These are phyloP conservation scores for Gopherus flavomarginatus DNA, from an alignment of 2,113 vertebrate species.

Conservation along the genomic window DNA sequence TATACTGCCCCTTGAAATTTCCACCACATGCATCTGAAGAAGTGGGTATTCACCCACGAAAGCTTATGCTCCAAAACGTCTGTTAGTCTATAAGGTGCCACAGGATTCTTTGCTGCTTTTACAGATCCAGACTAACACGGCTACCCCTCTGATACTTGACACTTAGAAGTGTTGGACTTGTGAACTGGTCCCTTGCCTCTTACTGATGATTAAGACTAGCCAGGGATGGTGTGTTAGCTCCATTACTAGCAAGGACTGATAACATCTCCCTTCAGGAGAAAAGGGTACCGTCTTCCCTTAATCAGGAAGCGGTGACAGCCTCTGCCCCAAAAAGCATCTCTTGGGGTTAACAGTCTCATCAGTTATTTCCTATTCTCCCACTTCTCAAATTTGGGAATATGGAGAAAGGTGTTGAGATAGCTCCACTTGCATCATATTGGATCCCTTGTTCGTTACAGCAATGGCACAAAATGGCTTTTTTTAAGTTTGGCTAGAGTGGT, in stretches of 20 bases:
- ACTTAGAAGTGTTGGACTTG: too few relatives aligned
- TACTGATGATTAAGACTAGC: neutral
- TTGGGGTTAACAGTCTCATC: neutral
- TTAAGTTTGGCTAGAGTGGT: neutral
- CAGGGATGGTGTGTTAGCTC: neutral
- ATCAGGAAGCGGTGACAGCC: too few relatives aligned
- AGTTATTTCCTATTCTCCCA: neutral
- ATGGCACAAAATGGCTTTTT: neutral
- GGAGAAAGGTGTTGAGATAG: neutral
- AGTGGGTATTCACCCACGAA: too few relatives aligned
- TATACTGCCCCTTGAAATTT: too few relatives aligned
- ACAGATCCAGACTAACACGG: too few relatives aligned
- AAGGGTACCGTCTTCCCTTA: neutral
- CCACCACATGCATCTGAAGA: too few relatives aligned
- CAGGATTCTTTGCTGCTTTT: too few relatives aligned
- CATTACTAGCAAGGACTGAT: neutral
- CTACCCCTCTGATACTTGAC: too few relatives aligned
- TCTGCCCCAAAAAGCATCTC: neutral
- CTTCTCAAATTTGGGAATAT: fast-evolving
- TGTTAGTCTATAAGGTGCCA: too few relatives aligned
- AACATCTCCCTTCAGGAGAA: neutral
- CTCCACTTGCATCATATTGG: neutral
- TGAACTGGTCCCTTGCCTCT: neutral
- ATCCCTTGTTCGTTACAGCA: neutral
- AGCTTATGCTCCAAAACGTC: too few relatives aligned